Conservation (phyloP, 37 sponge, comb jelly and placozoan species). For the Spongilla lacustris region DNA sequence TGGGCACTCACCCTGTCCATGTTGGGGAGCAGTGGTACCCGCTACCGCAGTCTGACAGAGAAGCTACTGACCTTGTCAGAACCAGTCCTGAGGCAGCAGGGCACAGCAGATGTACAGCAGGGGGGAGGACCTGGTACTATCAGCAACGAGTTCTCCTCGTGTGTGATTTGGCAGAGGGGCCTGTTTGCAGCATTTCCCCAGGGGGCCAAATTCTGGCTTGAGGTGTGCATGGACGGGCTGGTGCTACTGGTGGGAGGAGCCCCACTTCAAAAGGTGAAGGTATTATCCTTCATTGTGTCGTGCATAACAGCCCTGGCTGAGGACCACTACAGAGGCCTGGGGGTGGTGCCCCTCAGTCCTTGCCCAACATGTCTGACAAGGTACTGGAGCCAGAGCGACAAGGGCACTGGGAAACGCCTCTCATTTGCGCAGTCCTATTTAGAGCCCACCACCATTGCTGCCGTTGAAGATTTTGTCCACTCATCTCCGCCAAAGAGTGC, state of each 20-base stretch:
- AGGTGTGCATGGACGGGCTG: slow-evolving; percentile 23
- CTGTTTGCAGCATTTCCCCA: slow-evolving; percentile 52
- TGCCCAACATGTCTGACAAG: slow-evolving; percentile 51
- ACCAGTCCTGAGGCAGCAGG: slow-evolving; percentile 21
- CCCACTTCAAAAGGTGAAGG: slow-evolving; percentile 44
- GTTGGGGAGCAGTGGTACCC: not conserved
- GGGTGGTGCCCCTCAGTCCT: slow-evolving; percentile 27
- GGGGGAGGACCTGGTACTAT: not conserved
- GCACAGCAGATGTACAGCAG: not conserved
- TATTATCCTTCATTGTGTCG: slow-evolving; percentile 46
- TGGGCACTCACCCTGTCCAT: slow-evolving; percentile 39
- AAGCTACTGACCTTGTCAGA: slow-evolving; percentile 38
- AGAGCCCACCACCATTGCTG: not conserved
- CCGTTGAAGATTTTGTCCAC: not conserved
- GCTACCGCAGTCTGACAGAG: slow-evolving; percentile 25
- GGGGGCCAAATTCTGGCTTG: slow-evolving; percentile 64
- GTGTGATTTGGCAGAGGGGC: slow-evolving; percentile 60
- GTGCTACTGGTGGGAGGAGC: slow-evolving; percentile 48
- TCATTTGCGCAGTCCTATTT: not conserved
- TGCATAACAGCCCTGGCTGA: slow-evolving; percentile 37
- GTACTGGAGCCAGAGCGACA: slow-evolving; percentile 25
- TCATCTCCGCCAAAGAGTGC: not conserved
- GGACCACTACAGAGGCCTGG: slow-evolving; percentile 46
- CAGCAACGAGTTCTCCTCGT: slow-evolving; percentile 24
- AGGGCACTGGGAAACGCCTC: not conserved